These are phyloP conservation scores for Sitobion miscanthi DNA, from an alignment of 1,140 invertebrate genomes.

Conservation along the genomic window DNA sequence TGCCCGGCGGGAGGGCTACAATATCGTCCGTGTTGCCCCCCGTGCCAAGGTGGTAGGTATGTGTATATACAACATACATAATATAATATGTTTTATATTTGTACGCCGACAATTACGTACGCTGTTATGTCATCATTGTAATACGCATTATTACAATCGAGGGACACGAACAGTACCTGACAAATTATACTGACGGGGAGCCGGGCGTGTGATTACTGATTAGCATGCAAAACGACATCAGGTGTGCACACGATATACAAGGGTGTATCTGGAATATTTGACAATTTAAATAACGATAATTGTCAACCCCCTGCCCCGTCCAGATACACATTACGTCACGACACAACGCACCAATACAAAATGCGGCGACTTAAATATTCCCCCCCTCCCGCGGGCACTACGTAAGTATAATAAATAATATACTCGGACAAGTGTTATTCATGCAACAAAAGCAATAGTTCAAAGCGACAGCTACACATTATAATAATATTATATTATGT, in stretches of 20 bases:
- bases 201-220: neutral
- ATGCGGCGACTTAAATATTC: neutral
- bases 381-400: neutral
- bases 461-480: neutral
- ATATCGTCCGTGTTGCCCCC: neutral
- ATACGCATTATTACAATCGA: neutral
- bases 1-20: neutral
- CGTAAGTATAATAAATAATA: neutral
- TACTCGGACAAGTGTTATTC: neutral
- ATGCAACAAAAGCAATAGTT: constrained; percentile 16
- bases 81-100: neutral
- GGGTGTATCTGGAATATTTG: neutral
- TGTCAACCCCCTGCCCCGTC: too few species aligned
- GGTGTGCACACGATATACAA: neutral
- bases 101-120: neutral
- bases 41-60: too few species aligned
- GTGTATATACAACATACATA: too few species aligned
- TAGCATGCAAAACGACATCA: neutral
- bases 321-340: neutral
- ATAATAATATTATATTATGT: neutral
- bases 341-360: neutral
- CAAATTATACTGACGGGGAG: neutral
- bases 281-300: neutral
- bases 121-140: neutral
- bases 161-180: neutral